Evolutionary conservation across 1,140 invertebrate genomes (phyloP).

Genomic region (Drosophila pectinifera): DNA sequence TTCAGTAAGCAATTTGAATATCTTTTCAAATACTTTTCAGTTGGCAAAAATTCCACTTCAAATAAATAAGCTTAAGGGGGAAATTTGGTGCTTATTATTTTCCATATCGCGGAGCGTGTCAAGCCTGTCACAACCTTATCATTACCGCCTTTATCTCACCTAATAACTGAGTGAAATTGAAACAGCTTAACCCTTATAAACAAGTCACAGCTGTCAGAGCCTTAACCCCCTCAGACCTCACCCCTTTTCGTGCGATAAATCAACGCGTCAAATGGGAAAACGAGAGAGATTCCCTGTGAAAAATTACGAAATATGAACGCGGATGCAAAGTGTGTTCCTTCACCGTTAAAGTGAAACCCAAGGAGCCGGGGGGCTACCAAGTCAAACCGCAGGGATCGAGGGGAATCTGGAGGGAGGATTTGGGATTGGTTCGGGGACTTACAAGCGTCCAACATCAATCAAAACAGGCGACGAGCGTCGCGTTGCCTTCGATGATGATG

Average conservation of each 20-base stretch:
- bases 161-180: slow-evolving; percentile 78
- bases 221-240: slow-evolving; percentile 30
- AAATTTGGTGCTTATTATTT: slow-evolving; percentile 32
- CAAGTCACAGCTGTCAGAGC: slow-evolving; percentile 62
- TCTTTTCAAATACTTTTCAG: too few relatives aligned
- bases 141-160: slow-evolving; percentile 74
- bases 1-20: too few relatives aligned
- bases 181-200: slow-evolving; percentile 82
- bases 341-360: slow-evolving; percentile 26
- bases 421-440: slow-evolving; percentile 61
- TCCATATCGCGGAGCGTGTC: slow-evolving; percentile 31
- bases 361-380: slow-evolving; percentile 21
- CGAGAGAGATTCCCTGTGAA: slow-evolving; percentile 57
- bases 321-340: slow-evolving; percentile 38
- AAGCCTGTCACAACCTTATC: slow-evolving; percentile 75
- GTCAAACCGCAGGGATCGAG: slow-evolving; percentile 36
- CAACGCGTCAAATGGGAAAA: slow-evolving; percentile 54
- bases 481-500: slow-evolving; percentile 49
- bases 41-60: neutral
- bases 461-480: slow-evolving; percentile 57
- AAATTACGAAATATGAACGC: slow-evolving; percentile 75
- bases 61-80: neutral
- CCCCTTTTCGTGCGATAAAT: slow-evolving; percentile 61
- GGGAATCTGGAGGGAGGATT: slow-evolving; percentile 36
- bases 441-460: slow-evolving; percentile 77